Evolutionary conservation across 2,888 invertebrate genomes (phyloP).

Genomic region (Hypomecis atomaria): DNA sequence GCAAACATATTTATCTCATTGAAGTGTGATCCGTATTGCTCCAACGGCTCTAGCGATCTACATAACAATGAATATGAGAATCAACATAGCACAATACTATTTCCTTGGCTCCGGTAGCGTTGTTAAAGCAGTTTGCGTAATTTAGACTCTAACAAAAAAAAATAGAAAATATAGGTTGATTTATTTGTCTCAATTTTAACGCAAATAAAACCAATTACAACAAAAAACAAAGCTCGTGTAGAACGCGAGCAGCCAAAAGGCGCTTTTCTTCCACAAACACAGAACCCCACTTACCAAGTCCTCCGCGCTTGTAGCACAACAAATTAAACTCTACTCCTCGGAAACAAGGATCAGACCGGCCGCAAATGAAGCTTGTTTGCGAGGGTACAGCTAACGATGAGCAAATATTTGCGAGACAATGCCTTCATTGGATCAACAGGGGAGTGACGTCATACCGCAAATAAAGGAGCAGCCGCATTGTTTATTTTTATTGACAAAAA

Average conservation of each 20-base stretch:
- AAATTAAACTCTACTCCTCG: slow-evolving; percentile 29
- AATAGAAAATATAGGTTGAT: too few species aligned
- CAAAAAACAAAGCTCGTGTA: slow-evolving; percentile 14
- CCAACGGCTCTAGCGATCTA: too few species aligned
- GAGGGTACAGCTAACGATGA: slow-evolving; percentile 60
- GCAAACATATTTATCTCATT: too few species aligned
- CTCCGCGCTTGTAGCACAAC: neutral
- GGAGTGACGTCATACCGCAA: slow-evolving; percentile 52
- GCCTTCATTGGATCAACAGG: slow-evolving; percentile 63
- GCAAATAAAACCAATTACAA: slow-evolving; percentile 17
- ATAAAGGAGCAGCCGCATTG: slow-evolving; percentile 46
- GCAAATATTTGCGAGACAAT: slow-evolving; percentile 69
- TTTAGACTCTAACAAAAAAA: too few species aligned
- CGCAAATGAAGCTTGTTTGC: slow-evolving; percentile 22
- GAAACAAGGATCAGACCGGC: slow-evolving; percentile 33
- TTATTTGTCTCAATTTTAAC: neutral
- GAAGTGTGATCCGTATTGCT: too few species aligned
- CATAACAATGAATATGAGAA: too few species aligned
- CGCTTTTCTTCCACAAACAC: slow-evolving; percentile 30
- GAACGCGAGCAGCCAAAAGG: slow-evolving; percentile 23
- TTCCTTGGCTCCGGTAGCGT: too few species aligned
- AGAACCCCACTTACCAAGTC: slow-evolving; percentile 7
- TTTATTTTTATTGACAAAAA: slow-evolving; percentile 10
- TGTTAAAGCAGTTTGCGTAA: too few species aligned
- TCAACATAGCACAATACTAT: too few species aligned